These are phyloP conservation scores for Sinocyclocheilus grahami DNA, from an alignment of 2,113 vertebrate species.

Conservation along the genomic window DNA sequence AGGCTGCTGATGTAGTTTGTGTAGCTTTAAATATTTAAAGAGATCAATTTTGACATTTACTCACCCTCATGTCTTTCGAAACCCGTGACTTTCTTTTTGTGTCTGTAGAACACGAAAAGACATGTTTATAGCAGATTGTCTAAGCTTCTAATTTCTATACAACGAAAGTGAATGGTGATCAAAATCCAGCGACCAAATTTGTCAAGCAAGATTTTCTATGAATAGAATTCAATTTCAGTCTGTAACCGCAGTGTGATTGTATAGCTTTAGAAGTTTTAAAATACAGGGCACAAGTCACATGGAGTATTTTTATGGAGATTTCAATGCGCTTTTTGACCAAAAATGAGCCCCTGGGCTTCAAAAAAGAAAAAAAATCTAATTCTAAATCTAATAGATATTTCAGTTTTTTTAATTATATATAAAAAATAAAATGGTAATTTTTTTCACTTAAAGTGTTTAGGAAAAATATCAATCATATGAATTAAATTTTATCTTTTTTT, in stretches of 20 bases:
- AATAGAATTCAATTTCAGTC: neutral
- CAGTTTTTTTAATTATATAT: no score
- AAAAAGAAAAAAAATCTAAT: no score
- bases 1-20: neutral
- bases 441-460: no score
- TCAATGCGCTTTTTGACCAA: neutral
- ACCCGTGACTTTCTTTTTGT: neutral
- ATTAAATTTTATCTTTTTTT: no score
- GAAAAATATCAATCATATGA: no score
- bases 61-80: neutral
- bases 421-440: no score
- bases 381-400: no score
- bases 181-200: neutral
- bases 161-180: neutral
- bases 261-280: neutral
- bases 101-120: neutral
- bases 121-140: neutral
- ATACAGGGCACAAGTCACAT: neutral
- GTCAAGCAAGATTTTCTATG: neutral
- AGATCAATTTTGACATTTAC: neutral
- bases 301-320: neutral
- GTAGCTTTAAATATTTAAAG: constrained; percentile 27
- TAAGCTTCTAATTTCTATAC: neutral
- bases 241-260: neutral
- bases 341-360: no score